These are phyloP conservation scores for Pygathrix nemaeus DNA, from an alignment of 2,113 vertebrate species.

Conservation along the genomic window DNA sequence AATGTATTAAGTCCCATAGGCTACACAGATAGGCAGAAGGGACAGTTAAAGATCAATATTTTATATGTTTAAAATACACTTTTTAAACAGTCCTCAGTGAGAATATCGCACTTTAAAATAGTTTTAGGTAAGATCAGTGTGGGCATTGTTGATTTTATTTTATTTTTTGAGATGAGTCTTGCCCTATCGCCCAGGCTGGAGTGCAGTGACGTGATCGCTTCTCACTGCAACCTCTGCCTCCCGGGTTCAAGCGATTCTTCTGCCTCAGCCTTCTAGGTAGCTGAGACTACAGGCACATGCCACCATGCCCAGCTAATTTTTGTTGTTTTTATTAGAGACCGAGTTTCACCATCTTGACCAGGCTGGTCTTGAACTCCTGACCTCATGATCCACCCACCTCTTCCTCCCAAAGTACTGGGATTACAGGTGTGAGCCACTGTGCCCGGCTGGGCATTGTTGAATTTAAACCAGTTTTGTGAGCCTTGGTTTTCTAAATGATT, in stretches of 20 bases:
- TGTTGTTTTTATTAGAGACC: too few species aligned
- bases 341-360: too few species aligned
- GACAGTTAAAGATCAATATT: background rate
- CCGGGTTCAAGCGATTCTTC: too few species aligned
- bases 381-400: background rate
- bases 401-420: background rate
- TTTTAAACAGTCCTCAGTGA: background rate
- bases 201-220: too few species aligned
- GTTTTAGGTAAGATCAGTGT: background rate
- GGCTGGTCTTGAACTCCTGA: background rate
- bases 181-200: background rate
- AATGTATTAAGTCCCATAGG: background rate
- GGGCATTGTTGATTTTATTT: background rate
- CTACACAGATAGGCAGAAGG: background rate
- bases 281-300: too few species aligned
- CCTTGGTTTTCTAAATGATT: background rate
- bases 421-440: background rate
- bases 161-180: background rate
- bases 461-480: constrained; percentile 31
- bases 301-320: too few species aligned
- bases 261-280: too few species aligned
- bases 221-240: too few species aligned
- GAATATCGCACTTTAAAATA: background rate
- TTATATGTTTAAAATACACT: background rate
- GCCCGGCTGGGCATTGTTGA: background rate